Evolutionary conservation across 2,797 vertebrate species (phyloP).

Genomic region (Rhinella marina): DNA sequence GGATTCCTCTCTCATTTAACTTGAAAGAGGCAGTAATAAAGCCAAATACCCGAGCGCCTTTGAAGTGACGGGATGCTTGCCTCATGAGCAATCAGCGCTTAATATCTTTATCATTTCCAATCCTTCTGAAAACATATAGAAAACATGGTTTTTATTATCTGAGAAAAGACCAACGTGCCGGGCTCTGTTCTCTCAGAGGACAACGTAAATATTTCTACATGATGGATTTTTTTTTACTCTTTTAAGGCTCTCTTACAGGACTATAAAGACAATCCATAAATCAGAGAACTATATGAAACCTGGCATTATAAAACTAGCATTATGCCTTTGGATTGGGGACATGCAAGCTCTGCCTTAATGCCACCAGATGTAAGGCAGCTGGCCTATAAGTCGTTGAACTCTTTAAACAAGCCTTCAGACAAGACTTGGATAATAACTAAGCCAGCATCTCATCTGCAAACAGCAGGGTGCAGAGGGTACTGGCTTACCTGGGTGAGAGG

Average conservation of each 20-base stretch:
- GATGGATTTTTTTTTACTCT: background rate
- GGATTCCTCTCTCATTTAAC: conserved; percentile 28
- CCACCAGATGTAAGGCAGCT: too few species aligned
- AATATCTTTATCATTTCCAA: conserved; percentile 34
- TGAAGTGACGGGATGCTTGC: conserved; percentile 32
- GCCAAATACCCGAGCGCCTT: background rate
- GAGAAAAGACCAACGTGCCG: too few species aligned
- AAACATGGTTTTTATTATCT: conserved; percentile 22
- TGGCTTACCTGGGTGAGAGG: too few species aligned
- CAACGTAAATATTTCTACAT: background rate
- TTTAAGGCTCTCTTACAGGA: background rate
- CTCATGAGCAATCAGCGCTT: conserved; percentile 32
- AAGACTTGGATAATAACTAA: too few species aligned
- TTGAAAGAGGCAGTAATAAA: conserved; percentile 34
- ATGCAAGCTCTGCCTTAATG: too few species aligned
- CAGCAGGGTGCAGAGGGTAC: too few species aligned
- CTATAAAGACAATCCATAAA: background rate
- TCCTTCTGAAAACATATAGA: conserved; percentile 11
- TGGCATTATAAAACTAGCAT: too few species aligned
- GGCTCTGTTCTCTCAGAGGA: background rate
- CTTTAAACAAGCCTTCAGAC: too few species aligned
- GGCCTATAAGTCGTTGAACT: too few species aligned
- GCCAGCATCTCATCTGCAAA: too few species aligned
- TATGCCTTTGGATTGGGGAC: too few species aligned
- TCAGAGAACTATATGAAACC: background rate